Percentiles rank a stretch among this genome's conserved stretches.
phyloP scores from a whole-genome alignment of 2,888 invertebrate species.

The Cheilosia impressa region DNA sequence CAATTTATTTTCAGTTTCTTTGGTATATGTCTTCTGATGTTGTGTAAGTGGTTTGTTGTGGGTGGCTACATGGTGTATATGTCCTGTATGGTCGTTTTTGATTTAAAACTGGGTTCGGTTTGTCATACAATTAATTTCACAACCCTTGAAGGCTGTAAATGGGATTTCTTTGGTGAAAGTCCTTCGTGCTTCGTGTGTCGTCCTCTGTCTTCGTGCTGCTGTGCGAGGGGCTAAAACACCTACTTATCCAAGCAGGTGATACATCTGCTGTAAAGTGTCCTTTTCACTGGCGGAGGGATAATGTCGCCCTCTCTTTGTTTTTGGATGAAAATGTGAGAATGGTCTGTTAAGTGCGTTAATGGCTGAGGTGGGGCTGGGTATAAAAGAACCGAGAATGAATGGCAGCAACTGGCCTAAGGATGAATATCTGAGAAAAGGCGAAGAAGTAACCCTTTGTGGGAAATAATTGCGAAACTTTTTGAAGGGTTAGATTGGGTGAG shows the following conservation, averaged over 20 bases:
- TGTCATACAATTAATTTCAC: conserved; percentile 69
- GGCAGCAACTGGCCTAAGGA: conserved; percentile 54
- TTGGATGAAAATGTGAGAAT: conserved; percentile 69
- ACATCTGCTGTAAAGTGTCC: conserved; percentile 50
- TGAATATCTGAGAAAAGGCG: conserved; percentile 35
- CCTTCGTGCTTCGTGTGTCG: conserved; percentile 26
- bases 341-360: conserved; percentile 67
- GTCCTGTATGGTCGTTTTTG: conserved; percentile 58
- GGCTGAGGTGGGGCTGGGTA: conserved; percentile 2
- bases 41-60: neutral
- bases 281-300: conserved; percentile 50
- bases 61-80: neutral
- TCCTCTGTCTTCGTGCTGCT: conserved; percentile 12
- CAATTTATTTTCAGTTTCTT: conserved; percentile 56
- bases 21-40: neutral
- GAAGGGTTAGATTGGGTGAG: neutral
- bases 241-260: conserved; percentile 62
- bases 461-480: conserved; percentile 62
- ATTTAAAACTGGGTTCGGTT: conserved; percentile 69
- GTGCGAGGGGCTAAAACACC: conserved; percentile 49
- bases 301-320: conserved; percentile 40
- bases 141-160: conserved; percentile 51
- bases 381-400: conserved; percentile 43
- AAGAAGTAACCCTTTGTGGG: conserved; percentile 44
- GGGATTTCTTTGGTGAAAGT: conserved; percentile 46